Percentiles rank a stretch among this genome's conserved stretches.
Evolutionary conservation across 2,113 vertebrate species (phyloP).

Genomic region (Lepus timidus): DNA sequence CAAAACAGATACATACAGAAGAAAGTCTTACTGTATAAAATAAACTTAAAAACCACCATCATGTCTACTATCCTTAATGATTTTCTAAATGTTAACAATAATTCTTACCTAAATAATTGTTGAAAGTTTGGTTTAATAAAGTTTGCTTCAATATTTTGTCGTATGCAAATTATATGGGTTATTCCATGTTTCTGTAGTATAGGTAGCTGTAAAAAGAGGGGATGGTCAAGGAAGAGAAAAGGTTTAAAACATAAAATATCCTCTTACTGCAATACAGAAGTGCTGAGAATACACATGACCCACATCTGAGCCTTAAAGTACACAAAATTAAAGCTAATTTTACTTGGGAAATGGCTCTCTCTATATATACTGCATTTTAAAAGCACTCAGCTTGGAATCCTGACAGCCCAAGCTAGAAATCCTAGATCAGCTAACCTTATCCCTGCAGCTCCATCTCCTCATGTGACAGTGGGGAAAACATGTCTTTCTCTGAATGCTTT

Average conservation of each 20-base stretch:
- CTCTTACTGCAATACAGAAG: not conserved
- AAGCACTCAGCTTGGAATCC: not conserved
- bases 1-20: slow-evolving; percentile 6
- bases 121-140: slow-evolving; percentile 99
- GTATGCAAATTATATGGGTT: slow-evolving; percentile 98
- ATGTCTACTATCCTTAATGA: slow-evolving; percentile 15
- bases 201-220: slow-evolving; percentile 90
- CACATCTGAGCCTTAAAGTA: slow-evolving; percentile 26
- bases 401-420: slow-evolving; percentile 11
- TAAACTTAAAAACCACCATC: not conserved
- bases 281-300: slow-evolving; percentile 57
- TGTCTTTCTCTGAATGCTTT: not conserved
- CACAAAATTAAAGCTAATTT: slow-evolving; percentile 53
- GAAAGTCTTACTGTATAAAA: not conserved
- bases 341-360: slow-evolving; percentile 41
- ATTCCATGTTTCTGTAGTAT: slow-evolving; percentile 96
- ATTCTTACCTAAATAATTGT: slow-evolving; percentile 96
- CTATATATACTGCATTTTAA: not conserved
- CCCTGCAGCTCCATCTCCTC: not conserved
- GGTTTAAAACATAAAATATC: slow-evolving; percentile 64
- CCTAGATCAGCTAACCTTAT: not conserved
- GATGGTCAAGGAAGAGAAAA: not conserved
- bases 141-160: slow-evolving; percentile 99
- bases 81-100: slow-evolving; percentile 50
- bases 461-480: slow-evolving; percentile 26